Percentiles rank a stretch among this genome's conserved stretches.
Conservation (phyloP, 1,140 invertebrate genomes). For the Atta cephalotes region DNA sequence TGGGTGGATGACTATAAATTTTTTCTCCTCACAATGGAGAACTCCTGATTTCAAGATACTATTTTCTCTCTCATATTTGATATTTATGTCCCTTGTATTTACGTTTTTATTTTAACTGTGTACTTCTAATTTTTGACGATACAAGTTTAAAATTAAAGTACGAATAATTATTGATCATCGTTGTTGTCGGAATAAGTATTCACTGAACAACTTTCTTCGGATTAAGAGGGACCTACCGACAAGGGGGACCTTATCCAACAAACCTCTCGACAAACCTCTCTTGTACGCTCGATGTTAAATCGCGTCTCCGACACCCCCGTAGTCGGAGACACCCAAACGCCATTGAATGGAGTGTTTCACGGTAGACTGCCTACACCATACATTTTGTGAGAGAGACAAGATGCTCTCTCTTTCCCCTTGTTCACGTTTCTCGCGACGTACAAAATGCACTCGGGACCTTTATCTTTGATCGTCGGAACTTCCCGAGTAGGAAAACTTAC, state of each 20-base stretch:
- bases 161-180: constrained; percentile 18
- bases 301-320: constrained; percentile 64
- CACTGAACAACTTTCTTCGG: constrained; percentile 49
- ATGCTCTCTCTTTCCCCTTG: not conserved
- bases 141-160: too few species aligned
- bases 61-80: too few species aligned
- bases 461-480: constrained; percentile 60
- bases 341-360: constrained; percentile 83
- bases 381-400: constrained; percentile 78
- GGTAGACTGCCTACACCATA: constrained; percentile 78
- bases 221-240: constrained; percentile 35
- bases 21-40: too few species aligned
- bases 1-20: too few species aligned
- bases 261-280: constrained; percentile 46
- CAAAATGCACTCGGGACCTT: constrained; percentile 55
- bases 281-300: constrained; percentile 68
- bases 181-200: constrained; percentile 50
- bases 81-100: too few species aligned
- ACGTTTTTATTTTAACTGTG: too few species aligned
- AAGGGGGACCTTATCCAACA: constrained; percentile 56
- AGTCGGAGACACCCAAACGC: constrained; percentile 75
- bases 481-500: constrained; percentile 25
- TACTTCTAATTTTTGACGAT: too few species aligned
- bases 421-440: constrained; percentile 37
- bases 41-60: too few species aligned